These are phyloP conservation scores for Argyra leucocephala DNA, from an alignment of 2,888 invertebrate species.

Conservation along the genomic window DNA sequence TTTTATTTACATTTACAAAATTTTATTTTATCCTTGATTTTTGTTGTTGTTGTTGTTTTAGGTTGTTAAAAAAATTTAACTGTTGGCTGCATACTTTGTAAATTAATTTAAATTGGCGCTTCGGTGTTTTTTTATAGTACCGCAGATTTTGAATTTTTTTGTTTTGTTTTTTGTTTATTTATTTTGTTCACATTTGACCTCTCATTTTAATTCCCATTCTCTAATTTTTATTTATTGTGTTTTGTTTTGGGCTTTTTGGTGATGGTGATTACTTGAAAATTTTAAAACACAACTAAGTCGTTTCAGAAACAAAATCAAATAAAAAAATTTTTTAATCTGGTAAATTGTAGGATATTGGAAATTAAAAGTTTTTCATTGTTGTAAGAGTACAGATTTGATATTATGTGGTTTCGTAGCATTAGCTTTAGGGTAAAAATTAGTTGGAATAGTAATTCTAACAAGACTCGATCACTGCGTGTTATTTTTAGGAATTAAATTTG, in stretches of 20 bases:
- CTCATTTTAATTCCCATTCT: neutral
- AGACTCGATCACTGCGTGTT: too few relatives aligned
- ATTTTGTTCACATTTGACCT: neutral
- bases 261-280: neutral
- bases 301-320: neutral
- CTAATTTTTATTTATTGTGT: too few relatives aligned
- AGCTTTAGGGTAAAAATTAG: too few relatives aligned
- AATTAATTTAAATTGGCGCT: slow-evolving; percentile 4
- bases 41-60: neutral
- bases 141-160: neutral
- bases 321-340: too few relatives aligned
- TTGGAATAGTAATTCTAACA: too few relatives aligned
- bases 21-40: neutral
- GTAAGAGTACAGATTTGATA: too few relatives aligned
- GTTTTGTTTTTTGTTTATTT: neutral
- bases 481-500: too few relatives aligned
- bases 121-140: neutral
- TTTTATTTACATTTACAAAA: too few relatives aligned
- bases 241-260: neutral
- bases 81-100: slow-evolving; percentile 6
- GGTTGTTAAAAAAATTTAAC: neutral
- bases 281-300: neutral
- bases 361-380: too few relatives aligned
- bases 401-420: too few relatives aligned
- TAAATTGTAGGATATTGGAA: too few relatives aligned